A percentile compares a stretch with the other conserved stretches of the same genome.
These are phyloP conservation scores for Upupa epops DNA, from an alignment of 2,113 vertebrate species.

Conservation along the genomic window DNA sequence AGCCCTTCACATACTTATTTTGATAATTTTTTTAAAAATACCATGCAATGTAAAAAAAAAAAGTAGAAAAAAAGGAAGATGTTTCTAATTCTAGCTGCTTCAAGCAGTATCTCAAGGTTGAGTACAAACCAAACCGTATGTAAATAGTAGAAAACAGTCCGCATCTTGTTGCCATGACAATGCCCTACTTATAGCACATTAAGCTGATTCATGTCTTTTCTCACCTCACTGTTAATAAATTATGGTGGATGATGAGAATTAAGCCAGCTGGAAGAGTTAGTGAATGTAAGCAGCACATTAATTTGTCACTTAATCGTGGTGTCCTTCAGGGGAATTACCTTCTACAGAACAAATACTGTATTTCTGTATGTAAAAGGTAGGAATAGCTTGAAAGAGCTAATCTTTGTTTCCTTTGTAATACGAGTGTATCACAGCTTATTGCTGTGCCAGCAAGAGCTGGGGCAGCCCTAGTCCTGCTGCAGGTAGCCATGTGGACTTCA, in stretches of 20 bases:
- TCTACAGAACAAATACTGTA: background rate
- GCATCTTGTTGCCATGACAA: slow-evolving; percentile 82
- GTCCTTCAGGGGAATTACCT: slow-evolving; percentile 40
- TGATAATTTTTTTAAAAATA: slow-evolving; percentile 32
- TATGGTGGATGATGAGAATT: slow-evolving; percentile 77
- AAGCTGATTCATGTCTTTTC: slow-evolving; percentile 85
- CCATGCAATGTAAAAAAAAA: background rate
- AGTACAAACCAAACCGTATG: slow-evolving; percentile 79
- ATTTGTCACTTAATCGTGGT: slow-evolving; percentile 69
- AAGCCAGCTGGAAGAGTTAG: slow-evolving; percentile 73
- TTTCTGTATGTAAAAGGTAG: background rate
- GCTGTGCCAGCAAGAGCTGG: background rate
- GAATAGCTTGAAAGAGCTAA: slow-evolving; percentile 8
- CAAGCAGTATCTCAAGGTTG: slow-evolving; percentile 68
- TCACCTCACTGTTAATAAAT: slow-evolving; percentile 83
- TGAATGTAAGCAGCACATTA: slow-evolving; percentile 70
- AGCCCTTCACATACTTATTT: slow-evolving; percentile 36
- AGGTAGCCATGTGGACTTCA: background rate
- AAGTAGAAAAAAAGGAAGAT: slow-evolving; percentile 2
- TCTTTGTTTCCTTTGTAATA: slow-evolving; percentile 12
- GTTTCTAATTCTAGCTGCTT: slow-evolving; percentile 72
- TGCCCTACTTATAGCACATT: slow-evolving; percentile 84
- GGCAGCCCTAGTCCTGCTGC: background rate
- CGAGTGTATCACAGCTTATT: background rate
- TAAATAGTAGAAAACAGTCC: slow-evolving; percentile 80